Evolutionary conservation across 2,797 vertebrate genomes (phyloP).

Genomic region (Melanotaenia pygmaea): DNA sequence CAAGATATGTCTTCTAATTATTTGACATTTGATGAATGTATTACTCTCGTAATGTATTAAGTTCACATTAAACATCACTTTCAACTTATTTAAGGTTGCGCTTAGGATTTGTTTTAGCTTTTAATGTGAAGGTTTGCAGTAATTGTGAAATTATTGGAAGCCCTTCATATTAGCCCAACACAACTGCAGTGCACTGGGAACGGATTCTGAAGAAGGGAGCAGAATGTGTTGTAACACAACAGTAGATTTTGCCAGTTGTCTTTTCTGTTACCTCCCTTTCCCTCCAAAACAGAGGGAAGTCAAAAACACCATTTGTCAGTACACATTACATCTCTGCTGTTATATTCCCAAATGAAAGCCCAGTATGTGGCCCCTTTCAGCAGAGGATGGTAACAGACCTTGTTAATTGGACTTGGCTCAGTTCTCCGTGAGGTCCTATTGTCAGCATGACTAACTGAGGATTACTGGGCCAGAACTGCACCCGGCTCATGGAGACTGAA

Average conservation of each 20-base stretch:
- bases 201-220: conserved; percentile 39
- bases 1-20: no score
- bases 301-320: conserved; percentile 73
- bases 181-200: neutral
- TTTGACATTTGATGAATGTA: no score
- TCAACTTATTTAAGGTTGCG: no score
- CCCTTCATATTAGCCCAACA: conserved; percentile 10
- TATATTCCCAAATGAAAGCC: conserved; percentile 74
- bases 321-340: conserved; percentile 72
- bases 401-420: conserved; percentile 80
- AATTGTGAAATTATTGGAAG: conserved; percentile 29
- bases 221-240: conserved; percentile 45
- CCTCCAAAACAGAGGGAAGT: conserved; percentile 65
- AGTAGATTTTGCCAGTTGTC: conserved; percentile 63
- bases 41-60: no score
- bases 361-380: conserved; percentile 77
- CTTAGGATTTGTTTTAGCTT: no score
- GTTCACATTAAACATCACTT: no score
- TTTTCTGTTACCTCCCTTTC: conserved; percentile 57
- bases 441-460: conserved; percentile 72
- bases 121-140: neutral
- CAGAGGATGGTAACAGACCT: conserved; percentile 78
- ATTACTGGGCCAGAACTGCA: conserved; percentile 67
- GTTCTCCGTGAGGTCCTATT: conserved; percentile 47
- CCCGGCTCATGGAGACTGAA: conserved; percentile 45